A percentile compares a stretch with the other conserved stretches of the same genome.
Evolutionary conservation across 30 jellyfish, hydroid and myxozoan genomes (phyloP).

Genomic region (Euphysa ruthae): DNA sequence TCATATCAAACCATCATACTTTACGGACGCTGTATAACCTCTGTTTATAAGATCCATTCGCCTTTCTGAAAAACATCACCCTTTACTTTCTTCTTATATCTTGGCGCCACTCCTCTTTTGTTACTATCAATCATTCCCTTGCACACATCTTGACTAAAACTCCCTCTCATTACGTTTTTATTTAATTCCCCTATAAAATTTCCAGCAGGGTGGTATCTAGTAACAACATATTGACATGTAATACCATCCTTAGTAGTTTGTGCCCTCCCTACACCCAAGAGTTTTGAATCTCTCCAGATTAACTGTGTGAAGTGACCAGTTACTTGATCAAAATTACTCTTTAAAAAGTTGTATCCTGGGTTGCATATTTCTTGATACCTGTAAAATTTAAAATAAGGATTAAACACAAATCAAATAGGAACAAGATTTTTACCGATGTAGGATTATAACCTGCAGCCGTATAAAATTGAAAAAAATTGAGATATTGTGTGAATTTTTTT

Average conservation of each 20-base stretch:
- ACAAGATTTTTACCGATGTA: too few species aligned
- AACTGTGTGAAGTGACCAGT: constrained; percentile 85
- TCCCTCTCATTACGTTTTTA: constrained; percentile 54
- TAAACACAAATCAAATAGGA: too few species aligned
- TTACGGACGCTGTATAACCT: too few species aligned
- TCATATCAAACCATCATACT: too few species aligned
- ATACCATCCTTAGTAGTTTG: constrained; percentile 52
- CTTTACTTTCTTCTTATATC: background rate
- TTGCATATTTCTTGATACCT: constrained; percentile 90
- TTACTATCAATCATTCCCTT: background rate
- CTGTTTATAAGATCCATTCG: background rate
- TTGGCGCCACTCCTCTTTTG: constrained; percentile 14
- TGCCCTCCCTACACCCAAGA: constrained; percentile 77
- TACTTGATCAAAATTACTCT: constrained; percentile 31
- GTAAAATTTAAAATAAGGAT: too few species aligned
- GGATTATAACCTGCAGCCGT: too few species aligned
- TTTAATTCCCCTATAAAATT: constrained; percentile 59
- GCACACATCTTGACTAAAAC: background rate
- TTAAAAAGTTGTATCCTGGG: constrained; percentile 68
- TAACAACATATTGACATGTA: constrained; percentile 71
- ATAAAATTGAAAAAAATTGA: too few species aligned
- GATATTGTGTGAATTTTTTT: too few species aligned
- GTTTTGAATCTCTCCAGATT: constrained; percentile 58
- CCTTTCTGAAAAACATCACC: background rate
- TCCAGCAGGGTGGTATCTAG: constrained; percentile 81